phyloP scores from a whole-genome alignment of 2,797 vertebrate species.

The Tokudaia muenninki region DNA sequence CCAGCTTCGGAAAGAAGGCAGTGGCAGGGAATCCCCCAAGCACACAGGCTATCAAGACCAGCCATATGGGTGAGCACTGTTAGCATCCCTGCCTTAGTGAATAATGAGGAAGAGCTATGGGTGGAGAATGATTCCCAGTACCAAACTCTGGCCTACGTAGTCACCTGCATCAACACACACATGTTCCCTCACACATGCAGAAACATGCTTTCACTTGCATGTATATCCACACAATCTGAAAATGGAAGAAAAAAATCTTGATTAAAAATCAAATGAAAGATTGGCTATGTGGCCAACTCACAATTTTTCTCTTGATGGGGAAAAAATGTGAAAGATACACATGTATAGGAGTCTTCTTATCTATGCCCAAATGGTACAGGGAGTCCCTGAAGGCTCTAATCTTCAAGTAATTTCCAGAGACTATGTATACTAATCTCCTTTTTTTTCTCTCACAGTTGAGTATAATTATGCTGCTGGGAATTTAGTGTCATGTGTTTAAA shows the following conservation, averaged over 20 bases:
- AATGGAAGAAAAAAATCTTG: not conserved
- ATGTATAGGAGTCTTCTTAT: accelerated
- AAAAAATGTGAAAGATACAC: not conserved
- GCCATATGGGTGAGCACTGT: not conserved
- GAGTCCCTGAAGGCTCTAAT: not conserved
- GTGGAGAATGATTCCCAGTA: not conserved
- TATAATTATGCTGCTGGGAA: constrained; percentile 25
- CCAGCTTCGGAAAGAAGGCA: not conserved
- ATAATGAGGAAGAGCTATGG: no score
- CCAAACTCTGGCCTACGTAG: not conserved
- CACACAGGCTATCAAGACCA: no score
- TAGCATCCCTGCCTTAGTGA: not conserved
- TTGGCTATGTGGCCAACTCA: not conserved
- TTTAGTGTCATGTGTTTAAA: not conserved
- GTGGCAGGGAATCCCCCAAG: not conserved
- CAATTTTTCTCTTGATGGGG: not conserved
- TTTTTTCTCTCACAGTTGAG: not conserved
- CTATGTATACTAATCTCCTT: not conserved
- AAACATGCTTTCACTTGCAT: not conserved
- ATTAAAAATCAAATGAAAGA: not conserved
- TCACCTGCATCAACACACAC: not conserved
- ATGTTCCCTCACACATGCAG: not conserved
- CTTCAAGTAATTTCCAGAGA: constrained; percentile 8
- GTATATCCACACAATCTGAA: not conserved
- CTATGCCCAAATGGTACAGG: not conserved